phyloP scores from a whole-genome alignment of 2,113 vertebrate genomes.

The Erythrocercus mccallii region DNA sequence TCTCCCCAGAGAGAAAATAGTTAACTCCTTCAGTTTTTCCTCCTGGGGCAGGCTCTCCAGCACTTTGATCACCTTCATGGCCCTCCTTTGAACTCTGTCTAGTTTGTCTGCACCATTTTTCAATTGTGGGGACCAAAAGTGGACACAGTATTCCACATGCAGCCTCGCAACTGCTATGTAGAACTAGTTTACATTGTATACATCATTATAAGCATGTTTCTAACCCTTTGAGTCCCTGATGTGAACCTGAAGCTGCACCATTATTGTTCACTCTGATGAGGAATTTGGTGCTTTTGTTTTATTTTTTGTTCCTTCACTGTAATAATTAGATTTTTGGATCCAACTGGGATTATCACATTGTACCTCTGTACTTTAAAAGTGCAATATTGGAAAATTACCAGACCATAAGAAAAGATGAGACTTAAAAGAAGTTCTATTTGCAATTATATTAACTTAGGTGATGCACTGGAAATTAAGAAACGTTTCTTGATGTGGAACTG shows the following conservation, averaged over 20 bases:
- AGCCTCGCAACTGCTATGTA: background rate
- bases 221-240: background rate
- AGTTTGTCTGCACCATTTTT: background rate
- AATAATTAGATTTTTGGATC: conserved; percentile 30
- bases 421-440: conserved; percentile 14
- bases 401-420: background rate
- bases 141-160: background rate
- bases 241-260: background rate
- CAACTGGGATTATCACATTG: conserved; percentile 4
- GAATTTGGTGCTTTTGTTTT: background rate
- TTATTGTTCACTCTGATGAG: background rate
- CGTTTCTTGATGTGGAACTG: background rate
- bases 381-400: conserved; percentile 6
- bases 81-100: background rate
- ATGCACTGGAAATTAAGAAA: conserved; percentile 38
- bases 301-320: background rate
- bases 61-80: background rate
- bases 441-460: conserved; percentile 12
- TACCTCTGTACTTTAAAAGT: background rate
- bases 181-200: background rate
- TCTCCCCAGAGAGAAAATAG: background rate
- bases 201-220: background rate
- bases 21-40: background rate
- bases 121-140: background rate
- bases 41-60: background rate